Percentiles rank a stretch among this genome's conserved stretches.
phyloP scores from a whole-genome alignment of 1,140 invertebrate genomes.

The Bathynomus jamesi region DNA sequence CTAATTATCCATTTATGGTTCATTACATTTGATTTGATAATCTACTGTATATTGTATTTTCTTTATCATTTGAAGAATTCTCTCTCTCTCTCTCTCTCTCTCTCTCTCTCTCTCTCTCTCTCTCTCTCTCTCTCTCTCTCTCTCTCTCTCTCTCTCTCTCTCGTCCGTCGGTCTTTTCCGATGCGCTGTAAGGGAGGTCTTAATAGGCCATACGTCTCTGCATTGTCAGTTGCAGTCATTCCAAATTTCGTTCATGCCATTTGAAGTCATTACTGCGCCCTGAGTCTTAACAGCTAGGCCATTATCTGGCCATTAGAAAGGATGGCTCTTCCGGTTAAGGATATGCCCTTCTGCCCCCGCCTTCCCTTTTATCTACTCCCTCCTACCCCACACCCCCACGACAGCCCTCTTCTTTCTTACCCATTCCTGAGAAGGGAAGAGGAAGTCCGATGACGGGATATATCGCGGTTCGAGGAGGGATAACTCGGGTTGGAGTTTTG shows the following conservation, averaged over 20 bases:
- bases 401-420: not conserved
- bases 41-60: no score
- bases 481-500: not conserved
- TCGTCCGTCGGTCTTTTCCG: no score
- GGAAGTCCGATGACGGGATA: not conserved
- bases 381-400: not conserved
- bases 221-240: not conserved
- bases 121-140: no score
- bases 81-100: no score
- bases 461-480: not conserved
- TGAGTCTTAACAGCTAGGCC: not conserved
- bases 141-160: no score
- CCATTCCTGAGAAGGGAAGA: not conserved
- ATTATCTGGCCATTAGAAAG: not conserved
- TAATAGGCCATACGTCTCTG: not conserved
- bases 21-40: no score
- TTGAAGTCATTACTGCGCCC: not conserved
- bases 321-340: not conserved
- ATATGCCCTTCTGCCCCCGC: not conserved
- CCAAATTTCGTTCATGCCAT: not conserved
- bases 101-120: no score
- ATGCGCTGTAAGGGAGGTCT: no score
- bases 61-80: no score
- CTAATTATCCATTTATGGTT: no score
- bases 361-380: not conserved